Evolutionary conservation across 2,888 invertebrate species (phyloP), one percentile per base, ranked within the genome.

Genomic region (Aspidapion aeneum): DNA sequence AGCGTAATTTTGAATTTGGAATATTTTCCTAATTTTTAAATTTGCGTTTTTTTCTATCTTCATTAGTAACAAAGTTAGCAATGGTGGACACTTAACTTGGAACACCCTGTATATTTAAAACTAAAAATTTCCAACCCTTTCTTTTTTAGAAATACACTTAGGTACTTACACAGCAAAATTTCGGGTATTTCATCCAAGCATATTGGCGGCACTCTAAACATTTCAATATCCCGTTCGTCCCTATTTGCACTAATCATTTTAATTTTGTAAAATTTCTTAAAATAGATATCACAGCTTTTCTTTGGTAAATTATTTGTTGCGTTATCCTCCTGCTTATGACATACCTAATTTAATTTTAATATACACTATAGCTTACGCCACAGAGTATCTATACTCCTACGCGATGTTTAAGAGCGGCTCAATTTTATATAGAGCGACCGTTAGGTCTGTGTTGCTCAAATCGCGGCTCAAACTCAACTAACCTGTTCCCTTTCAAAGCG

Each of bases 161-260:
- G 50, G 58, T 60, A 87, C 88, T 84, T 87, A 89, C 89, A 87
- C 79, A 89, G 79, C 74, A 90, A 83, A 81, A 88, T 86, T 80
- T 89, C 88, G 49, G 90, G 90, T 74, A 90, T 85, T 77, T 87
- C 87, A 78, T 89, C 89, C 70, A 90, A 82, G 75, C 87, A 87
- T 73, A 90, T 88, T 71, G 89, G 89, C 67, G 90, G 90, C 71
- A 90, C 88, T 76, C 90, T 85, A 81, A 87, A 83, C 76, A 84
- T 82, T 73, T 83, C 82, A 61, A 80, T 78, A 67, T 79, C 77
- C 72, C 66, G 75, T 71, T 69, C 74, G 72, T 72, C 77, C 72
- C 74, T 76, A 73, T 65, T 68, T 19, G 68, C 68, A 70, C 75
- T 78, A 70, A 79, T 79, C 79, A 79, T 78, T 60, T 70, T 71